Evolutionary conservation across 2,888 invertebrate genomes (phyloP), one percentile per base, ranked within the genome.

Genomic region (Bugulina stolonifera): DNA sequence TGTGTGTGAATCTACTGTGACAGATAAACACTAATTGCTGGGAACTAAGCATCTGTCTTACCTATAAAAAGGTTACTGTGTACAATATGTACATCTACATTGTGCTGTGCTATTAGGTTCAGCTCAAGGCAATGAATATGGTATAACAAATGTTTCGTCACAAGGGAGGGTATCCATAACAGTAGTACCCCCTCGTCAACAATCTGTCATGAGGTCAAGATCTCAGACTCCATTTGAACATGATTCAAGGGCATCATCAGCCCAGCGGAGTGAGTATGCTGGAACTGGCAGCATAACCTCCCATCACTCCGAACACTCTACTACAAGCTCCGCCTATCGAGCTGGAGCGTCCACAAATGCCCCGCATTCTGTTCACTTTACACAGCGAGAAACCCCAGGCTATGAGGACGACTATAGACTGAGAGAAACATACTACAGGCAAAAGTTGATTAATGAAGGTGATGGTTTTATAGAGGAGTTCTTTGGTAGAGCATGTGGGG

Each of bases 131-230:
- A 64, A 64, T 34, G 64, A 64, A 27, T 64, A 64, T 32, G 64
- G 64, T 64, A 22, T 64, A 64, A 64, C 64, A 29, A 64, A 64
- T 32, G 64, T 64, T n/a, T 64, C 64, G 29, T 64, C 64, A 3
- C 29, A 32, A n/a, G 64, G 64, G 22, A 22, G 64, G 18, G 64
- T 64, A 14, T 64, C 64, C 18, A 64, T 64, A 25, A 64, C 64
- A 64, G 64, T 64, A 10, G 64, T 64, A 10, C 64, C 64, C 32
- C 64, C 64, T 64, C 64, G 64, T 22, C 64, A 32, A 1, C 64
- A 64, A 10, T 43, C 43, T 10, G 64, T 27, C 5, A 14, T 27
- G 25, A 27, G 64, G 34, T 64, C 64, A 32, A 25, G 64, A n/a
- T 64, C 64, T 64, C 64, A 27, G 2, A 64, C 64, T 3, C 64